Evolutionary conservation across 2,888 invertebrate species (phyloP), one percentile per base, ranked within the genome.

Genomic region (Metalampra italica): DNA sequence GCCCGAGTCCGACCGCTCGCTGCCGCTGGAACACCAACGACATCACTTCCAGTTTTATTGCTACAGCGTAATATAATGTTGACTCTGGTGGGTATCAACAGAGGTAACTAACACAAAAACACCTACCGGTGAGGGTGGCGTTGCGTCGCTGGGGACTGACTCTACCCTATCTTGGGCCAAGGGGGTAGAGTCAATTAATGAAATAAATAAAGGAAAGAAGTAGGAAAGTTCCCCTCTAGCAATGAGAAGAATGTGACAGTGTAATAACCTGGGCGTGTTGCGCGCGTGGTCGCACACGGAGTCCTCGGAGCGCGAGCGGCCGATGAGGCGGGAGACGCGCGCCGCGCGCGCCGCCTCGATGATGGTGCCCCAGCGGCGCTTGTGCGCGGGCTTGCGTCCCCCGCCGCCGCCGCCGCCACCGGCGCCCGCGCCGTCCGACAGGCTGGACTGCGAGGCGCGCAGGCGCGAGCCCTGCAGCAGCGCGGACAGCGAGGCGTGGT

Each of bases 331-430:
- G 29, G 95, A 94, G 44, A 96, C 95, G 65, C 93, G 92, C 29
- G 95, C 95, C 53, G 94, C 93, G 69, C 95, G 94, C 39, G 96
- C 96, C 42, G 96, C 96, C 75, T 96, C 96, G 72, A 96, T 96
- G 53, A 96, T 90, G 38, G 96, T 96, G 53, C 94, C 95, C 95
- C 95, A 95, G 64, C 94, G 92, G 34, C 94, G 92, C 79, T 95
- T 95, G 79, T 94, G 94, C 8, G 93, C 90, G 29, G 91, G 83
- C 47, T 78, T 76, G 46, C 70, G 71, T 54, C 50, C 48, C 50
- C 53, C n/a, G n/a, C 15, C 52, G 58, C 43, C 51, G 12, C 14
- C 41, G 40, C 48, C 15, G 37, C 53, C 56, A 51, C 59, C 55
- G 47, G 59, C 59, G 47, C 60, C 60, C 37, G 54, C 71, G 52